Evolutionary conservation across 2,113 vertebrate species (phyloP).

Genomic region (Gopherus flavomarginatus): DNA sequence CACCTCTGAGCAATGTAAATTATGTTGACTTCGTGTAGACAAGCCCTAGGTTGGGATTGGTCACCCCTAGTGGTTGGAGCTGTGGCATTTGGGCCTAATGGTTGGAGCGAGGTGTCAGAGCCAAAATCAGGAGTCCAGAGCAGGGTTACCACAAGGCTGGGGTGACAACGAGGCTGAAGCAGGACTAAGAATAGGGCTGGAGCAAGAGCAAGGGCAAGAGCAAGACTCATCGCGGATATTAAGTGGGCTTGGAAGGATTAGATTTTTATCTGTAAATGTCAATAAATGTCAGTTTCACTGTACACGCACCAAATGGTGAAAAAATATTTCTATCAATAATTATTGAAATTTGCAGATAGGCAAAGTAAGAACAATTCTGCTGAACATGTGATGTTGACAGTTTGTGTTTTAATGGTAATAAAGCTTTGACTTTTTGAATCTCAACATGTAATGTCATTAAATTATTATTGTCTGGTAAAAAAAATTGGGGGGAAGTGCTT

Average conservation of each 20-base stretch:
- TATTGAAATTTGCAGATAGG: not conserved
- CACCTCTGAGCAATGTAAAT: too few relatives aligned
- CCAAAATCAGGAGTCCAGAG: not conserved
- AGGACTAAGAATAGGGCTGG: too few relatives aligned
- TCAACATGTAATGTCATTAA: not conserved
- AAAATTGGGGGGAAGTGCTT: not conserved
- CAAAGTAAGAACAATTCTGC: not conserved
- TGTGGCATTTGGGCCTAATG: not conserved
- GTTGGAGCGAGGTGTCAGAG: too few relatives aligned
- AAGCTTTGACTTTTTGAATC: not conserved
- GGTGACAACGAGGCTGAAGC: not conserved
- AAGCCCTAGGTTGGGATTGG: too few relatives aligned
- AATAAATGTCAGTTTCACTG: not conserved
- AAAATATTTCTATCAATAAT: not conserved
- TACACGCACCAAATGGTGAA: not conserved
- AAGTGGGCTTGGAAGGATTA: not conserved
- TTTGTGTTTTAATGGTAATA: not conserved
- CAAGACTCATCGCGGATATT: not conserved
- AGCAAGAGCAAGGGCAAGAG: not conserved
- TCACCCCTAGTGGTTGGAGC: not conserved
- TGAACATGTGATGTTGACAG: not conserved
- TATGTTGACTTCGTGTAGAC: too few relatives aligned
- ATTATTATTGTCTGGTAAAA: not conserved
- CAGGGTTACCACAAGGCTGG: not conserved
- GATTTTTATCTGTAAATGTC: not conserved